phyloP scores from a whole-genome alignment of 2,797 vertebrate genomes.

The Sternotherus odoratus region DNA sequence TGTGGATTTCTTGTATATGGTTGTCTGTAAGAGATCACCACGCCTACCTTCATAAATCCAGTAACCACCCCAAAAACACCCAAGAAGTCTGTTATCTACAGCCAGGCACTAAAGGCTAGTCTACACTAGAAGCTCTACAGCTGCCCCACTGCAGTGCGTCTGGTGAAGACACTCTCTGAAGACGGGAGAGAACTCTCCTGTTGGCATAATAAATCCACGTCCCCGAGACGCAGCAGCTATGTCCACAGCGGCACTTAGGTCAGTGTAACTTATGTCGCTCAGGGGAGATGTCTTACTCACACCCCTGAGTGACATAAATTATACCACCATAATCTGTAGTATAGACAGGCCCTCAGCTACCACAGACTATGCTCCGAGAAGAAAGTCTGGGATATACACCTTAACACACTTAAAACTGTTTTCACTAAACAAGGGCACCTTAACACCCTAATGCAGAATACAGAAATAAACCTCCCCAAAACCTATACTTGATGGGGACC shows the following conservation, averaged over 20 bases:
- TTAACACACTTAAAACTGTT: background rate
- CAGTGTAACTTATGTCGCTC: background rate
- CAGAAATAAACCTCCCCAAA: background rate
- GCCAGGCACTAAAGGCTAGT: background rate
- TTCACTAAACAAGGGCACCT: background rate
- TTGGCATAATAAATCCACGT: background rate
- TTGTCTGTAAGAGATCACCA: background rate
- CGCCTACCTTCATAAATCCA: background rate
- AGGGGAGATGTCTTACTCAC: background rate
- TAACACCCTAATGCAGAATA: background rate
- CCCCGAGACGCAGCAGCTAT: background rate
- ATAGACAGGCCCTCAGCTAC: no score
- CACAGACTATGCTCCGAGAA: background rate
- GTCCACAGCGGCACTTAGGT: background rate
- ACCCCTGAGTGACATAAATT: no score
- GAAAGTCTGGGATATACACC: background rate
- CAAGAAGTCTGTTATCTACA: background rate
- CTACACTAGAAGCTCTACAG: background rate
- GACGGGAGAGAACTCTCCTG: background rate
- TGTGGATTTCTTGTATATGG: background rate
- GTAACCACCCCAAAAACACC: background rate
- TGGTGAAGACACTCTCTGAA: background rate
- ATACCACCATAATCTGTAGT: no score
- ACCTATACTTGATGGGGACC: background rate
- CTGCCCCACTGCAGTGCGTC: accelerated